phyloP scores from a whole-genome alignment of 1,140 invertebrate species.

The Heliconius eleuchia region DNA sequence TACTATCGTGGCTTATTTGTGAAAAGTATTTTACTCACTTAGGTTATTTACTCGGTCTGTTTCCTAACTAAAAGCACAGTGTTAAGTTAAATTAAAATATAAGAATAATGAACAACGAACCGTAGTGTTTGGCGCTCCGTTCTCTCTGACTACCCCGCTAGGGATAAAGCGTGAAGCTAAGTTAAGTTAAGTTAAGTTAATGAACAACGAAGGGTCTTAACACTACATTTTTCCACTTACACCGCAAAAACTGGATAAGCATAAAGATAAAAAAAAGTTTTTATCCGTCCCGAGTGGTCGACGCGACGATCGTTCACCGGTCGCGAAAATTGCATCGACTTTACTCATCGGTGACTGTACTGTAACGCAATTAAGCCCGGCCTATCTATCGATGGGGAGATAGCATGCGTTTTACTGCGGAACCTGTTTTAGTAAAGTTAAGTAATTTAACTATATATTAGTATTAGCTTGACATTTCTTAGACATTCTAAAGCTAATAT shows the following conservation, averaged over 20 bases:
- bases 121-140: no score
- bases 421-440: constrained; percentile 9
- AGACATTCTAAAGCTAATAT: neutral
- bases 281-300: constrained; percentile 37
- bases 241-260: neutral
- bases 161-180: no score
- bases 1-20: neutral
- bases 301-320: constrained; percentile 26
- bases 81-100: no score
- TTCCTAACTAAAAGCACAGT: no score
- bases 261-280: constrained; percentile 27
- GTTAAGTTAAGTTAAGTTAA: no score
- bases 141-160: no score
- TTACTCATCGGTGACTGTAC: constrained; percentile 26
- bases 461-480: neutral
- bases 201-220: no score
- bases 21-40: neutral
- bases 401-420: constrained; percentile 17
- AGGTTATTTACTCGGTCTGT: no score
- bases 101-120: no score
- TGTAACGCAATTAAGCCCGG: constrained; percentile 20
- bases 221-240: neutral
- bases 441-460: neutral
- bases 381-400: constrained; percentile 20
- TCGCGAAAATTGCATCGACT: constrained; percentile 55